phyloP scores from a whole-genome alignment of 2,888 invertebrate genomes.

The Melieria omissa region DNA sequence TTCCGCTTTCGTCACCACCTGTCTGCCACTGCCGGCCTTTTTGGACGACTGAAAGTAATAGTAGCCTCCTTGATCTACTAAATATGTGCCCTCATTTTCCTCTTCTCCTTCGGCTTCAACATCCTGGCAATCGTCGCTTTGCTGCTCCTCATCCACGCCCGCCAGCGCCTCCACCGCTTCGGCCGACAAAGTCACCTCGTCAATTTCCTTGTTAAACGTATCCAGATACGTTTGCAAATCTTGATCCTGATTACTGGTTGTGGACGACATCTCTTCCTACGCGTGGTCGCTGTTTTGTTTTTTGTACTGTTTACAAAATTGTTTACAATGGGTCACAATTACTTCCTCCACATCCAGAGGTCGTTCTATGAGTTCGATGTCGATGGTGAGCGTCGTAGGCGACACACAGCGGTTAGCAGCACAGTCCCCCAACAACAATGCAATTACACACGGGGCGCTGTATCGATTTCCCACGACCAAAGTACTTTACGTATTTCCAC shows the following conservation, averaged over 20 bases:
- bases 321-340: no score
- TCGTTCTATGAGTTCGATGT: no score
- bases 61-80: constrained; percentile 74
- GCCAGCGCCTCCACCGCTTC: constrained; percentile 22
- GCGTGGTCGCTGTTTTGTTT: neutral
- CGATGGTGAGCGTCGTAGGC: constrained; percentile 39
- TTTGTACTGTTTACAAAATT: neutral
- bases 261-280: neutral
- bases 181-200: constrained; percentile 59
- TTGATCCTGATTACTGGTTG: constrained; percentile 46
- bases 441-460: no score
- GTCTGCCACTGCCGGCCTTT: neutral
- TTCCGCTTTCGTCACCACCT: constrained; percentile 62
- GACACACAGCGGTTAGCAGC: constrained; percentile 52
- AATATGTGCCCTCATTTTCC: constrained; percentile 67
- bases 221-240: constrained; percentile 83
- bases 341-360: no score
- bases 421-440: neutral
- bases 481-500: no score
- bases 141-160: constrained; percentile 31
- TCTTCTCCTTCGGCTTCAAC: constrained; percentile 69
- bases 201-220: constrained; percentile 84
- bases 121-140: constrained; percentile 48
- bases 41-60: constrained; percentile 77
- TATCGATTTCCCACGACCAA: no score